phyloP scores from a whole-genome alignment of 2,797 vertebrate species.

The Choloepus didactylus region DNA sequence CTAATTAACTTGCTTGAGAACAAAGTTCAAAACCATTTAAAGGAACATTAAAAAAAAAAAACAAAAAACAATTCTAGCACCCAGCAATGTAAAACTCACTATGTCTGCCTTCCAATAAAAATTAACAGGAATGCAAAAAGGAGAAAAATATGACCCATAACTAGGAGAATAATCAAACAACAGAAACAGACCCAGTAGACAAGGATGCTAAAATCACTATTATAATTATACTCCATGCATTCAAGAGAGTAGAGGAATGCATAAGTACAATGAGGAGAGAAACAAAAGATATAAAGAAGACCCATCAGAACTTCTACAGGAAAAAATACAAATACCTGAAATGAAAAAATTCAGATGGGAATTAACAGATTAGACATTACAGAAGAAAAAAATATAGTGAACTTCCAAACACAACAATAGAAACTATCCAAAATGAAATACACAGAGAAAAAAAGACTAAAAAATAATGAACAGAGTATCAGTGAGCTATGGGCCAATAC shows the following conservation, averaged over 20 bases:
- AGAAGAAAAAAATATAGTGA: conserved; percentile 34
- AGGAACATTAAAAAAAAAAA: background rate
- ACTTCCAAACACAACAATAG: background rate
- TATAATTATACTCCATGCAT: conserved; percentile 3
- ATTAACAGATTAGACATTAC: background rate
- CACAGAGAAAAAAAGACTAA: background rate
- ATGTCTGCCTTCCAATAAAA: conserved; percentile 10
- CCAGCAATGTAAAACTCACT: conserved; percentile 34
- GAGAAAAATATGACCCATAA: conserved; percentile 18
- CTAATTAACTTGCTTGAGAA: conserved; percentile 38
- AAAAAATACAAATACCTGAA: conserved; percentile 22
- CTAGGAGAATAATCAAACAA: conserved; percentile 41
- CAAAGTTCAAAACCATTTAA: conserved; percentile 38
- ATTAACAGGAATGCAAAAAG: background rate
- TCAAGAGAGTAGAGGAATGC: background rate
- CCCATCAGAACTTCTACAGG: background rate
- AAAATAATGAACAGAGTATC: background rate
- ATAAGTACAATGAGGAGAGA: background rate
- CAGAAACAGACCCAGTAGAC: background rate
- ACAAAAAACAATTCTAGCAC: conserved; percentile 5
- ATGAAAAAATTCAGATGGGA: background rate
- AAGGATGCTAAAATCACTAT: background rate
- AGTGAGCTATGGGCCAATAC: background rate
- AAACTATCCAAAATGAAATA: background rate
- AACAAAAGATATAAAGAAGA: background rate